phyloP scores from a whole-genome alignment of 2,888 invertebrate genomes.

The Perizoma affinitatum region DNA sequence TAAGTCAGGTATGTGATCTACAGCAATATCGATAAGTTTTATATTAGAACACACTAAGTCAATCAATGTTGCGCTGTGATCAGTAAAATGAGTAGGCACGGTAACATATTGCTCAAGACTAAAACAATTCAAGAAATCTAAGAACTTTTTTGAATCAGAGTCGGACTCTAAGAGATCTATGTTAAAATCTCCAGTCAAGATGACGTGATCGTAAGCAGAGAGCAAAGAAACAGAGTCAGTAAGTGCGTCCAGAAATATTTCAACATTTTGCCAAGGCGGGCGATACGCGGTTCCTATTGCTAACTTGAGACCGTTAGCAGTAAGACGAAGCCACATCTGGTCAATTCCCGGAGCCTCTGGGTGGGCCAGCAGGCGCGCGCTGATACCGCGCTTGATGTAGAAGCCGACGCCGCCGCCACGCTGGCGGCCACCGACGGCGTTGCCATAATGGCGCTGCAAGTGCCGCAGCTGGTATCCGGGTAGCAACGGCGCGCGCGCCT shows the following conservation, averaged over 20 bases:
- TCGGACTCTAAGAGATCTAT: background rate
- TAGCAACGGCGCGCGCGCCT: constrained; percentile 14
- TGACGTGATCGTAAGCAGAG: too few species aligned
- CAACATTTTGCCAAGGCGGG: background rate
- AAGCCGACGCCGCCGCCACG: constrained; percentile 19
- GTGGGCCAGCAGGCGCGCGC: background rate
- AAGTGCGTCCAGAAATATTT: background rate
- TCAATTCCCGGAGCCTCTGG: background rate
- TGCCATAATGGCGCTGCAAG: constrained; percentile 7
- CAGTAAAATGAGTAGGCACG: too few species aligned
- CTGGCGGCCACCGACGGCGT: constrained; percentile 4
- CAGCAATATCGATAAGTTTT: too few species aligned
- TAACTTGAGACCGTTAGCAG: background rate
- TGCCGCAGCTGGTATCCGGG: constrained; percentile 21
- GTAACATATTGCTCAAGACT: too few species aligned
- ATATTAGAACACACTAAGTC: too few species aligned
- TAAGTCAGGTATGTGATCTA: too few species aligned
- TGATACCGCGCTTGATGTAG: constrained; percentile 5
- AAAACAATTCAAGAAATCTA: background rate
- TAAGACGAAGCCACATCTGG: background rate
- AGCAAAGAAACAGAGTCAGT: background rate
- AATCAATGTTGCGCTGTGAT: too few species aligned
- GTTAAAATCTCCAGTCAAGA: background rate
- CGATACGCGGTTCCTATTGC: background rate
- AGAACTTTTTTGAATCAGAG: background rate